Evolutionary conservation across 2,888 invertebrate genomes (phyloP).

Genomic region (Diaprepes abbreviatus): DNA sequence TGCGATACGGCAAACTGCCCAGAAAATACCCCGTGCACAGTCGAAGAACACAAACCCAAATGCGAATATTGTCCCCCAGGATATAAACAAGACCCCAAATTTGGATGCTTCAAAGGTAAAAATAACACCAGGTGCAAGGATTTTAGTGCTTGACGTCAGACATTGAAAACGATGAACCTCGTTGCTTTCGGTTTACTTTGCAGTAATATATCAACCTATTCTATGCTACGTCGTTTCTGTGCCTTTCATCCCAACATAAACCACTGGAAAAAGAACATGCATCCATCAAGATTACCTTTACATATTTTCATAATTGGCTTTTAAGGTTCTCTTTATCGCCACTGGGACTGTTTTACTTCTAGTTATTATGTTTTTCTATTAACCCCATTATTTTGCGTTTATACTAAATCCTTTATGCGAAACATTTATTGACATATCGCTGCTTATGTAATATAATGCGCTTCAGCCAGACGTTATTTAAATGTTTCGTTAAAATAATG

Average conservation of each 20-base stretch:
- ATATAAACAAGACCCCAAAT: slow-evolving; percentile 91
- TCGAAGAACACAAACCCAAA: slow-evolving; percentile 94
- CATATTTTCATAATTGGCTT: slow-evolving; percentile 44
- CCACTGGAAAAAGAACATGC: slow-evolving; percentile 38
- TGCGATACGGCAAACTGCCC: slow-evolving; percentile 89
- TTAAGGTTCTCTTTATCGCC: slow-evolving; percentile 34
- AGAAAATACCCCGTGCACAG: slow-evolving; percentile 89
- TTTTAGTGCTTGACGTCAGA: slow-evolving; percentile 60
- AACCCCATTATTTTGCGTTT: slow-evolving; percentile 29
- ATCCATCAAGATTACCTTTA: slow-evolving; percentile 39
- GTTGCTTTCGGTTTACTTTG: slow-evolving; percentile 62
- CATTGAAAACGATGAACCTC: slow-evolving; percentile 60
- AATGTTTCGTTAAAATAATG: slow-evolving; percentile 26
- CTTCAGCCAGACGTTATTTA: slow-evolving; percentile 21
- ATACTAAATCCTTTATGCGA: slow-evolving; percentile 21
- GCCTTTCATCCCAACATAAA: slow-evolving; percentile 45
- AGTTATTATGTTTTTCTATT: slow-evolving; percentile 35
- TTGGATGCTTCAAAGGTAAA: slow-evolving; percentile 98
- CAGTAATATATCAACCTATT: slow-evolving; percentile 58
- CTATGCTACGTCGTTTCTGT: slow-evolving; percentile 57
- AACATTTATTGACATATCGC: slow-evolving; percentile 28
- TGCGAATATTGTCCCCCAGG: slow-evolving; percentile 97
- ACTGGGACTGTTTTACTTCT: slow-evolving; percentile 25
- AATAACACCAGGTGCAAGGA: slow-evolving; percentile 45
- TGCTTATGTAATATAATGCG: slow-evolving; percentile 25